A percentile compares a stretch with the other conserved stretches of the same genome.
These are phyloP conservation scores for Bryconaethiops microstoma DNA, from an alignment of 2,797 vertebrate genomes.

Conservation along the genomic window DNA sequence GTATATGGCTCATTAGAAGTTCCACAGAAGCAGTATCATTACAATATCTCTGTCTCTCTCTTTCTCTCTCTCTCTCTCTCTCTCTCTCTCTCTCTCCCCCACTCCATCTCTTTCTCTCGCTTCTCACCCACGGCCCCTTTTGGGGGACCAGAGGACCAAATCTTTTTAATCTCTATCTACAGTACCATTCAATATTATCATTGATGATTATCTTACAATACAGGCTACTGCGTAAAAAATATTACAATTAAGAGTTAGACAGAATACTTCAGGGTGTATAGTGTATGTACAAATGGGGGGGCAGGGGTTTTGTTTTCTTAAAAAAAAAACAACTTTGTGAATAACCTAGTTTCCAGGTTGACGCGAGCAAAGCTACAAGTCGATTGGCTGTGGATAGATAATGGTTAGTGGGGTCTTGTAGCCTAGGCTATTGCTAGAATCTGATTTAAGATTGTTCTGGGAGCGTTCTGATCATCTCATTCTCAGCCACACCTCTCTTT, in stretches of 20 bases:
- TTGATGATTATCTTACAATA: slow-evolving; percentile 60
- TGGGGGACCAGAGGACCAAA: slow-evolving; percentile 67
- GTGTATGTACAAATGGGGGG: slow-evolving; percentile 47
- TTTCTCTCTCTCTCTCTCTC: slow-evolving; percentile 39
- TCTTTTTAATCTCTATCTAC: slow-evolving; percentile 65
- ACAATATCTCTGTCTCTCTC: slow-evolving; percentile 43
- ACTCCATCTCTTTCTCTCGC: slow-evolving; percentile 20
- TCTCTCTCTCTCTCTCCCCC: neutral
- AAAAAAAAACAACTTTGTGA: slow-evolving; percentile 27
- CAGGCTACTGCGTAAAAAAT: slow-evolving; percentile 55
- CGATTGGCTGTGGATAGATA: slow-evolving; percentile 38
- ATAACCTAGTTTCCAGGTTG: slow-evolving; percentile 47
- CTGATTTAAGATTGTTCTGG: slow-evolving; percentile 42
- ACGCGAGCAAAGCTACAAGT: slow-evolving; percentile 21
- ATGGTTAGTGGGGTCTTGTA: slow-evolving; percentile 52
- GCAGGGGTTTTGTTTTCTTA: slow-evolving; percentile 45
- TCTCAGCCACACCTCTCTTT: slow-evolving; percentile 49
- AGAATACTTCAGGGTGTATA: slow-evolving; percentile 61
- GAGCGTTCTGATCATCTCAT: slow-evolving; percentile 45
- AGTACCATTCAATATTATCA: slow-evolving; percentile 63
- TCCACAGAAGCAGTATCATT: slow-evolving; percentile 55
- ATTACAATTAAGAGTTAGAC: slow-evolving; percentile 56
- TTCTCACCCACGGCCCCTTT: slow-evolving; percentile 42
- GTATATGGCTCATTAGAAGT: slow-evolving; percentile 54
- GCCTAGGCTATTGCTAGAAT: slow-evolving; percentile 45